Base-by-base conservation (phyloP, 2,888 invertebrate species). In the Caenorhabditis imperialis region DNA sequence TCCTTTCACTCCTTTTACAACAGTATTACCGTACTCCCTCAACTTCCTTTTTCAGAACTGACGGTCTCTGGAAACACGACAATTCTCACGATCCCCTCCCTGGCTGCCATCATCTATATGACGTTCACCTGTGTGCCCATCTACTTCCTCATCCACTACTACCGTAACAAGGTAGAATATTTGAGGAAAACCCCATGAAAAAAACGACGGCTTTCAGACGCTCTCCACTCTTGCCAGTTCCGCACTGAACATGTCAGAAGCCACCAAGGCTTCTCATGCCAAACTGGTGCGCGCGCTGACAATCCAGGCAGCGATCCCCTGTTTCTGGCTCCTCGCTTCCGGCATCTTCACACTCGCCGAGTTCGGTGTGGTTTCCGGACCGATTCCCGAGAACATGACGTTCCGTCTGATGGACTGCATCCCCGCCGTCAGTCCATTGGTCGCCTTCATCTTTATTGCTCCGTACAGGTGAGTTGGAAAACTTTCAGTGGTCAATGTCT, bases 321-420 rank as follows among this genome's bases (percentile, higher is more conserved):
- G 61, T 8, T 75, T 78, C 62, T 75, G 74, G 71, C 69, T 78
- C 7, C 20, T 71, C 30, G 77, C 74, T 6, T 70, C 77, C 4
- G 55, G 27, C 5, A 67, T 74, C 37, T 78, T 71, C 53, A 70
- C 71, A 7, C 51, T 75, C 2, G 77, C 67, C n/a, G 71, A 71
- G 25, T 78, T 78, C 30, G 71, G 75, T 12, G 22, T 78, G 7
- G 61, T 78, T 16, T 63, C 58, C 20, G 77, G 77, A 5, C 69
- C 73, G 27, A 61, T 77, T 48, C 67, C 70, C 0, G 77, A 77
- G 40, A 70, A 74, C 33, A 63, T 73, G 8, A 74, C 77, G 2
- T 77, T 77, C 42, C 70, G 74, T 33, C 23, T 65, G 10, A 78
- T 78, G 77, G 75, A 75, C 35, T 73, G 65, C 37, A 60, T 73